A percentile compares a stretch with the other conserved stretches of the same genome.
These are phyloP conservation scores for Hermetia illucens DNA, from an alignment of 1,140 invertebrate species.

Conservation along the genomic window DNA sequence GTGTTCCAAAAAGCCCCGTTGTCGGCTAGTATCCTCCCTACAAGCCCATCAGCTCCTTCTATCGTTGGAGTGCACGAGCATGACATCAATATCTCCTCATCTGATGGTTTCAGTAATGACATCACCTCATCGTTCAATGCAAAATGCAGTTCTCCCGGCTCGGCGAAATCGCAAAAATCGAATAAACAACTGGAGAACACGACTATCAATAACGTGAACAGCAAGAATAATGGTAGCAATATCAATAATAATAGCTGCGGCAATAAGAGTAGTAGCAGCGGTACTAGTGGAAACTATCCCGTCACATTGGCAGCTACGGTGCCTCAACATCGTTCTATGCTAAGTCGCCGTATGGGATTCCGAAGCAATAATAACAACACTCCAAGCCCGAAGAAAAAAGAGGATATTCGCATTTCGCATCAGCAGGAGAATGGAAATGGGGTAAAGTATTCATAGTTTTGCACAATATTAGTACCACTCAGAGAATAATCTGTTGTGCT, in stretches of 20 bases:
- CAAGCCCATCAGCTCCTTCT: neutral
- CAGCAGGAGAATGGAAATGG: slow-evolving; percentile 1
- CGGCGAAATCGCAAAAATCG: neutral
- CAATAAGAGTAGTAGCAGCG: neutral
- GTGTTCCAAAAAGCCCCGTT: slow-evolving; percentile 5
- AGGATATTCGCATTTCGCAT: neutral
- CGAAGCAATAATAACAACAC: neutral
- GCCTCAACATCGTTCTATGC: neutral
- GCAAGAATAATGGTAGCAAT: neutral
- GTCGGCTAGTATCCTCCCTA: neutral
- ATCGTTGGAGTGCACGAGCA: neutral
- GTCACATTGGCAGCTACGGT: neutral
- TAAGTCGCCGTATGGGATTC: neutral
- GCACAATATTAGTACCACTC: too few relatives aligned
- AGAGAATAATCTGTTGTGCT: too few relatives aligned
- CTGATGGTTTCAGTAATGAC: too few relatives aligned
- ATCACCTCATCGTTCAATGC: too few relatives aligned
- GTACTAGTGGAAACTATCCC: neutral
- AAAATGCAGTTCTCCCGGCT: too few relatives aligned
- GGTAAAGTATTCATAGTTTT: too few relatives aligned
- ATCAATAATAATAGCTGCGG: neutral
- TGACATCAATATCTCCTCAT: too few relatives aligned
- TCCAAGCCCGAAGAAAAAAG: neutral
- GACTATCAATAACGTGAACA: neutral
- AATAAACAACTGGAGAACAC: neutral